These are phyloP conservation scores for Monochamus saltuarius DNA, from an alignment of 1,140 invertebrate genomes.

Conservation along the genomic window DNA sequence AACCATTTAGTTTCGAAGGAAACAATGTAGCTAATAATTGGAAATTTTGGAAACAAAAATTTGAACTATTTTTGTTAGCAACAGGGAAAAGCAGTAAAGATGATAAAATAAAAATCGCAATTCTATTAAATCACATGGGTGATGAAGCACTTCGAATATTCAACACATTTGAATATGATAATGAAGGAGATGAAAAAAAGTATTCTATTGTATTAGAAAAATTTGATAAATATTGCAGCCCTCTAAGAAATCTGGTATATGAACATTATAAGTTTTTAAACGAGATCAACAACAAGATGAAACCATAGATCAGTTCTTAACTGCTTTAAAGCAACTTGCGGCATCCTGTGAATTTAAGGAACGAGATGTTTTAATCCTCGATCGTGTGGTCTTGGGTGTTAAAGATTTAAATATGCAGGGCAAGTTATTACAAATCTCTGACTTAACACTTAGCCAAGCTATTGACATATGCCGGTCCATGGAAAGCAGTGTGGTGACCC, in stretches of 20 bases:
- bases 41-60: conserved; percentile 24
- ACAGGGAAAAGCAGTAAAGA: neutral
- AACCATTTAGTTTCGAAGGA: too few species aligned
- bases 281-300: conserved; percentile 27
- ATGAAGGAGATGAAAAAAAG: conserved; percentile 28
- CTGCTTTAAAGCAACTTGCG: conserved; percentile 24
- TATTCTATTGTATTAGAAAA: conserved; percentile 16
- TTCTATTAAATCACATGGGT: conserved; percentile 25
- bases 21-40: too few species aligned
- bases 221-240: conserved; percentile 30
- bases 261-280: conserved; percentile 33
- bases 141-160: conserved; percentile 25
- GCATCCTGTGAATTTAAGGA: conserved; percentile 24
- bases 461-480: conserved; percentile 18
- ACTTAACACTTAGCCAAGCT: conserved; percentile 6
- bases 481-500: conserved; percentile 8
- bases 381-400: conserved; percentile 21
- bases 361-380: conserved; percentile 16
- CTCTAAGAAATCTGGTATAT: conserved; percentile 29
- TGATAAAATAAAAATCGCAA: conserved; percentile 23
- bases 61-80: conserved; percentile 22
- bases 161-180: conserved; percentile 24
- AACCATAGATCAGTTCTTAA: conserved; percentile 33
- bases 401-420: conserved; percentile 9
- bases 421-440: conserved; percentile 13